Percentiles rank a stretch among this genome's conserved stretches.
phyloP scores from a whole-genome alignment of 2,797 vertebrate genomes.

The Xenopus petersii region DNA sequence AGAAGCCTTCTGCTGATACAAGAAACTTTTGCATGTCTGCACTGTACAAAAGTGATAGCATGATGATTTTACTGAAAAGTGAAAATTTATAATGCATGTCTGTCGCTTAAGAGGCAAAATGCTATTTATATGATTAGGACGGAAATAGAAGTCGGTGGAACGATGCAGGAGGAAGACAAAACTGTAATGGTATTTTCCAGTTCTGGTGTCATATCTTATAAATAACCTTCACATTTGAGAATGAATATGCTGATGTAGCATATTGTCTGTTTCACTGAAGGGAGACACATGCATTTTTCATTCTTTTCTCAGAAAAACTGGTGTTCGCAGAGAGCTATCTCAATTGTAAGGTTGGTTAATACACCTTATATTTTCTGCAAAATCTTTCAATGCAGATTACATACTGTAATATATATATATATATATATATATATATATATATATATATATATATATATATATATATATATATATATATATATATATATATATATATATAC shows the following conservation, averaged over 20 bases:
- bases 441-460: too few relatives aligned
- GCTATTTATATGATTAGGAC: conserved; percentile 26
- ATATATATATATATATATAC: too few relatives aligned
- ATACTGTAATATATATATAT: too few relatives aligned
- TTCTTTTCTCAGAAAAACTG: conserved; percentile 11
- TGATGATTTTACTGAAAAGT: background rate
- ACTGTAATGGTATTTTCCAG: conserved; percentile 34
- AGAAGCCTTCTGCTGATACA: background rate
- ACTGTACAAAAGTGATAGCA: background rate
- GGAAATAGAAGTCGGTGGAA: conserved; percentile 29
- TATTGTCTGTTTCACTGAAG: conserved; percentile 20
- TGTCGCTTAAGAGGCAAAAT: background rate
- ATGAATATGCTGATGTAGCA: conserved; percentile 41
- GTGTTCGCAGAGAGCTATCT: background rate
- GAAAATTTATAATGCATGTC: background rate
- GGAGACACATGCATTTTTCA: conserved; percentile 38
- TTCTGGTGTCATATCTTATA: conserved; percentile 42
- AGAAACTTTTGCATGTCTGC: background rate
- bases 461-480: too few relatives aligned
- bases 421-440: too few relatives aligned
- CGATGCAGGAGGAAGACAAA: conserved; percentile 9
- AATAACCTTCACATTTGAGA: conserved; percentile 42
- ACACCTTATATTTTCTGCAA: background rate
- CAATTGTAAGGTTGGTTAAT: background rate
- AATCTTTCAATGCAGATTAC: too few relatives aligned